Percentiles rank a stretch among this genome's conserved stretches.
phyloP scores from a whole-genome alignment of 1,140 invertebrate species.

The Pomacea maculata region DNA sequence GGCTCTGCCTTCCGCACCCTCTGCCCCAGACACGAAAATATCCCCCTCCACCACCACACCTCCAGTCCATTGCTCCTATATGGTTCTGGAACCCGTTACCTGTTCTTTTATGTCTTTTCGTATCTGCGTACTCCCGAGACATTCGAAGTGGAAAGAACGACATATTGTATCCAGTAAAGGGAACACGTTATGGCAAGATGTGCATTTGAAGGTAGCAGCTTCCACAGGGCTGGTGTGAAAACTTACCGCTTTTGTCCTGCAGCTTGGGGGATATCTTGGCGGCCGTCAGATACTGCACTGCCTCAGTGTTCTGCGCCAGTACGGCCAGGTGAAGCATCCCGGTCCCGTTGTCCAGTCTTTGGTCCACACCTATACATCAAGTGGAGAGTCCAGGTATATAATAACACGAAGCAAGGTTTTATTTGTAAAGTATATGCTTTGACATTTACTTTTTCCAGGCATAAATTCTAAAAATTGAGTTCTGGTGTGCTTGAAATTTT shows the following conservation, averaged over 20 bases:
- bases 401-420: background rate
- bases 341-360: conserved; percentile 41
- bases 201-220: too few species aligned
- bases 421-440: background rate
- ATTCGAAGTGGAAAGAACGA: too few species aligned
- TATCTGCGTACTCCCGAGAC: too few species aligned
- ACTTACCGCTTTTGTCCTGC: conserved; percentile 45
- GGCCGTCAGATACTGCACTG: conserved; percentile 38
- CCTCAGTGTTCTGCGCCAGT: conserved; percentile 41
- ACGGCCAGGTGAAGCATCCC: conserved; percentile 50
- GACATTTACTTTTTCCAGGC: background rate
- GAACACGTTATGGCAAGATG: too few species aligned
- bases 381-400: background rate
- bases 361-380: conserved; percentile 43
- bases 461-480: background rate
- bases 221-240: background rate
- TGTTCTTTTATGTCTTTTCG: too few species aligned
- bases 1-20: too few species aligned
- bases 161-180: too few species aligned
- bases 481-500: background rate
- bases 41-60: too few species aligned
- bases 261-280: conserved; percentile 40
- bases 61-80: too few species aligned
- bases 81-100: too few species aligned
- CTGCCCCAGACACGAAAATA: too few species aligned